Evolutionary conservation across 2,888 invertebrate species (phyloP).

Genomic region (Ferrisia virgata): DNA sequence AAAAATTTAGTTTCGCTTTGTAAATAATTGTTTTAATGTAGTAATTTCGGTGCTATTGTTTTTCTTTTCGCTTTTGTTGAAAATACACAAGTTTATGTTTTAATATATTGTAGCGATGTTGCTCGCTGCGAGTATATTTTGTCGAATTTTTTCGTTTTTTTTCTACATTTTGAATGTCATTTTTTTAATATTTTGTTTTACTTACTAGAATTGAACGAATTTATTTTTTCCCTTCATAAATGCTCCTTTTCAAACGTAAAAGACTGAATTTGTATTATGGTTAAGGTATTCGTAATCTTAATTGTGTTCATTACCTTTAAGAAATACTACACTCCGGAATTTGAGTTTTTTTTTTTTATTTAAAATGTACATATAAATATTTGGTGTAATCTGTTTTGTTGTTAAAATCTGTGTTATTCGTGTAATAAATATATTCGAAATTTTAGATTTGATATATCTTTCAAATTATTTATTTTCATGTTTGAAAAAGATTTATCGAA

Average conservation of each 20-base stretch:
- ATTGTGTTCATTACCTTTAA: conserved; percentile 20
- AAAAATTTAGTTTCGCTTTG: conserved; percentile 5
- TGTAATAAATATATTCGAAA: conserved; percentile 17
- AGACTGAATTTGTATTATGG: conserved; percentile 13
- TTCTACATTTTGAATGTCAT: neutral
- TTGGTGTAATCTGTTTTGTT: conserved; percentile 12
- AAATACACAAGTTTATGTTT: neutral
- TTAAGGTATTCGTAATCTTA: conserved; percentile 9
- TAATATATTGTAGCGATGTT: neutral
- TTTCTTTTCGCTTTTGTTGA: conserved; percentile 13
- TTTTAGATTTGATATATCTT: neutral
- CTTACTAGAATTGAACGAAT: neutral
- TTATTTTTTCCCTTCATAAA: neutral
- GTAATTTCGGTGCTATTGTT: conserved; percentile 21
- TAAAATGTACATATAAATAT: neutral
- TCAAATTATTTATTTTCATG: neutral
- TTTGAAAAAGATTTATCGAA: neutral
- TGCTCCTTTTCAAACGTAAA: conserved; percentile 5
- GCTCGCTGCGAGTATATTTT: neutral
- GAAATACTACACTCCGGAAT: neutral
- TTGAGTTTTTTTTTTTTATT: neutral
- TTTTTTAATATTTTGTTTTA: neutral
- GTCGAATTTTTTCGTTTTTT: neutral
- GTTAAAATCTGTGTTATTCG: conserved; percentile 13
- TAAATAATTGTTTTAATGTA: conserved; percentile 23